phyloP scores from a whole-genome alignment of 2,113 vertebrate genomes.

The Mugil cephalus region DNA sequence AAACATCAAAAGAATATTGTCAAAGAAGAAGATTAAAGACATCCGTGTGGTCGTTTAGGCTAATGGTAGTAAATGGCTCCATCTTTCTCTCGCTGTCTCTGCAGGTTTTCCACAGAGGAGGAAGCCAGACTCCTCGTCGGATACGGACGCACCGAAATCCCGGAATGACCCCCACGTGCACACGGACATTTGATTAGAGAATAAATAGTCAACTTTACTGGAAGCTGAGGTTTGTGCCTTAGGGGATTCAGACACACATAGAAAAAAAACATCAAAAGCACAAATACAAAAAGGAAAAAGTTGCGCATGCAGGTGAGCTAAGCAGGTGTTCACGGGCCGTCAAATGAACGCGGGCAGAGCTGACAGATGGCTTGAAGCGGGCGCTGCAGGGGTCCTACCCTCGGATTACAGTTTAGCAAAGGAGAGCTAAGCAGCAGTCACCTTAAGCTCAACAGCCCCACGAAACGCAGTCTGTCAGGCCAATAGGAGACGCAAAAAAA shows the following conservation, averaged over 20 bases:
- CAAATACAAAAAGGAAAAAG: neutral
- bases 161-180: constrained; percentile 9
- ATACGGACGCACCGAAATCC: constrained; percentile 1
- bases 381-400: constrained; percentile 31
- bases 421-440: constrained; percentile 65
- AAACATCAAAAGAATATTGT: neutral
- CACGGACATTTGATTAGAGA: constrained; percentile 6
- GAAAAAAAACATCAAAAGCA: neutral
- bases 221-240: constrained; percentile 20
- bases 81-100: constrained; percentile 37
- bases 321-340: constrained; percentile 36
- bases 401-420: constrained; percentile 71
- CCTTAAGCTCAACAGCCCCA: constrained; percentile 47
- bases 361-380: constrained; percentile 54
- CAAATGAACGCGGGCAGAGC: constrained; percentile 15
- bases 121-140: constrained; percentile 1
- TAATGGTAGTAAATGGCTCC: constrained; percentile 2
- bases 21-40: constrained; percentile 23
- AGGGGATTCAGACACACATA: constrained; percentile 1
- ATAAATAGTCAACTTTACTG: constrained; percentile 12
- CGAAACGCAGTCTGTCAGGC: constrained; percentile 28
- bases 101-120: constrained; percentile 48
- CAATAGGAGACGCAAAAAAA: constrained; percentile 16
- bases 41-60: constrained; percentile 19
- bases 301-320: constrained; percentile 32